Evolutionary conservation across 2,113 vertebrate species (phyloP).

Genomic region (Jaculus jaculus): DNA sequence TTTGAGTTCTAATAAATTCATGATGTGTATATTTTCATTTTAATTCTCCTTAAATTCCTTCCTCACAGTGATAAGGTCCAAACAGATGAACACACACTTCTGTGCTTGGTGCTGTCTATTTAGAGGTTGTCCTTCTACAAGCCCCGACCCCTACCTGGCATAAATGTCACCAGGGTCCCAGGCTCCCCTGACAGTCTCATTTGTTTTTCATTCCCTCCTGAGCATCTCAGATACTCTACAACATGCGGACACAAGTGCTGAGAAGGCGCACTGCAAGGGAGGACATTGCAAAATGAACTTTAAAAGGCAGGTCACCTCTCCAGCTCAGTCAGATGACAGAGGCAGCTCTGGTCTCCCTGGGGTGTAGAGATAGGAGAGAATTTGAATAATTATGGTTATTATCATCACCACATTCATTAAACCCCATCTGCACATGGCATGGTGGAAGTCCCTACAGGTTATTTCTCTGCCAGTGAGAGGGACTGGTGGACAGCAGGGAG

Average conservation of each 20-base stretch:
- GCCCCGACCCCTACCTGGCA: not conserved
- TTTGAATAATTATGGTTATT: slow-evolving; percentile 75
- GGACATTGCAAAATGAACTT: not conserved
- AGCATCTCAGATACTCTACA: not conserved
- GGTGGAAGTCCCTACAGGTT: slow-evolving; percentile 39
- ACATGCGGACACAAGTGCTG: not conserved
- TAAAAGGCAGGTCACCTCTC: slow-evolving; percentile 63
- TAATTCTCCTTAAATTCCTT: slow-evolving; percentile 12
- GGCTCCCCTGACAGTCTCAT: not conserved
- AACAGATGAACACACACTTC: not conserved
- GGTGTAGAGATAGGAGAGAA: slow-evolving; percentile 42
- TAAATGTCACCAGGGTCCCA: not conserved
- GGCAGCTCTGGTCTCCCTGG: slow-evolving; percentile 44
- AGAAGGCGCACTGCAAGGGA: not conserved
- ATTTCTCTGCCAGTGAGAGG: slow-evolving; percentile 44
- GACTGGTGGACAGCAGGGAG: slow-evolving; percentile 47
- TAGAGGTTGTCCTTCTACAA: not conserved
- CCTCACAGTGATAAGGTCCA: not conserved
- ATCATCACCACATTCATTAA: slow-evolving; percentile 76
- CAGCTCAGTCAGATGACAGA: slow-evolving; percentile 61
- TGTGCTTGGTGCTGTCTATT: not conserved
- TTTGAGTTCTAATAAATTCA: not conserved
- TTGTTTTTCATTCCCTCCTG: not conserved
- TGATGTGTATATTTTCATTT: not conserved
- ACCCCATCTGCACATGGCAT: slow-evolving; percentile 61